phyloP scores from a whole-genome alignment of 2,113 vertebrate species.

The Petromus typicus region DNA sequence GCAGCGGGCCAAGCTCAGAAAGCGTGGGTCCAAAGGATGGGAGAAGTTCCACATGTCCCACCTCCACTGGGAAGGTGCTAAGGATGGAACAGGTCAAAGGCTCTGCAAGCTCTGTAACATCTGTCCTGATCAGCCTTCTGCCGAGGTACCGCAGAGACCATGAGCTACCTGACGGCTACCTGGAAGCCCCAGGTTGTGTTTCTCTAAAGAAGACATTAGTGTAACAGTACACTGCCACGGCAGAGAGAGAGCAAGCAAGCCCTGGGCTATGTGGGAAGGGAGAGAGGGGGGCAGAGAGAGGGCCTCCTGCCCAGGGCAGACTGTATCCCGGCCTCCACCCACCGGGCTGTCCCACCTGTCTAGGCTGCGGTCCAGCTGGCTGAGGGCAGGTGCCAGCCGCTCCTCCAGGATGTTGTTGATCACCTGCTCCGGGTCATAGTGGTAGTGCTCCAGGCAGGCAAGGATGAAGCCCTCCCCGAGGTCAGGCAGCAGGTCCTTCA shows the following conservation, averaged over 20 bases:
- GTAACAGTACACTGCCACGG: background rate
- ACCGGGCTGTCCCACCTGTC: slow-evolving; percentile 87
- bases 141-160: background rate
- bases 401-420: slow-evolving; percentile 98
- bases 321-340: background rate
- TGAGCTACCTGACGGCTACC: background rate
- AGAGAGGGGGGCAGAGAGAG: background rate
- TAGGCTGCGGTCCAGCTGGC: slow-evolving; percentile 90
- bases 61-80: background rate
- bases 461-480: slow-evolving; percentile 96
- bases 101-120: background rate
- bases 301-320: background rate
- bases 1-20: background rate
- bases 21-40: background rate
- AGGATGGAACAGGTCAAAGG: background rate
- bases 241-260: background rate
- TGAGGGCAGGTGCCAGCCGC: slow-evolving; percentile 88
- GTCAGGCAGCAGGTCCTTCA: slow-evolving; percentile 95
- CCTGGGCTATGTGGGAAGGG: too few relatives aligned
- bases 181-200: background rate
- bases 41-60: background rate
- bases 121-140: background rate
- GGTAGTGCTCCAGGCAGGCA: slow-evolving; percentile 94
- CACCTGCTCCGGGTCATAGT: slow-evolving; percentile 91
- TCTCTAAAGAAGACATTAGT: background rate